These are phyloP conservation scores for Drosophila leonis DNA, from an alignment of 2,888 invertebrate species.

Conservation along the genomic window DNA sequence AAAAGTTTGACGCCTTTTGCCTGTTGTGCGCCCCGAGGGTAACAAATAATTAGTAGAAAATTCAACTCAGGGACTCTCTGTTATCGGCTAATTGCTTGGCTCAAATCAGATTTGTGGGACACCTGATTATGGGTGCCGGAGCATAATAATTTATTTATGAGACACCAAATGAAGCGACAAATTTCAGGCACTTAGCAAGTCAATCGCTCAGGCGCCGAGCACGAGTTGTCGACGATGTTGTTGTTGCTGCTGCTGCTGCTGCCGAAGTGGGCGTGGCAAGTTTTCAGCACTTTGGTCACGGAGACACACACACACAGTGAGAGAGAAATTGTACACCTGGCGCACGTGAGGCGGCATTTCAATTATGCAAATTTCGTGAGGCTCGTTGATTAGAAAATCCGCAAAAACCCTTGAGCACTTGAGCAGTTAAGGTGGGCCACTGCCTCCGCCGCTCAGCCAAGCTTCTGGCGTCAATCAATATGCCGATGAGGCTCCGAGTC, in stretches of 20 bases:
- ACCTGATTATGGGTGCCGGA: conserved; percentile 64
- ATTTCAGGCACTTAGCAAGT: conserved; percentile 74
- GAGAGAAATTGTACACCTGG: conserved; percentile 47
- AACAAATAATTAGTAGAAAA: conserved; percentile 60
- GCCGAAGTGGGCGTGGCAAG: conserved; percentile 25
- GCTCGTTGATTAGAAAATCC: conserved; percentile 78
- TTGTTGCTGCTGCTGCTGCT: neutral
- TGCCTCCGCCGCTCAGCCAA: conserved; percentile 1
- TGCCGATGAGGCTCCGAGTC: conserved; percentile 17
- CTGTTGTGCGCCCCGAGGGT: conserved; percentile 20
- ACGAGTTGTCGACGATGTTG: neutral
- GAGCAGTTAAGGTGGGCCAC: neutral
- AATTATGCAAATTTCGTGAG: conserved; percentile 76
- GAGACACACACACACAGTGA: conserved; percentile 45
- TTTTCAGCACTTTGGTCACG: conserved; percentile 53
- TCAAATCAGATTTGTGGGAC: conserved; percentile 72
- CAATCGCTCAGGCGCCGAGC: conserved; percentile 56
- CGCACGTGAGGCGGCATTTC: conserved; percentile 68
- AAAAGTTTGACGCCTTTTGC: conserved; percentile 11
- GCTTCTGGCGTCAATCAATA: conserved; percentile 72
- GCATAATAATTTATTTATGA: conserved; percentile 77
- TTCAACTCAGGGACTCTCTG: conserved; percentile 17
- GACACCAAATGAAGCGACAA: conserved; percentile 78
- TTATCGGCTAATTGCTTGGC: conserved; percentile 75
- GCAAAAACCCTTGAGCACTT: conserved; percentile 58